A percentile compares a stretch with the other conserved stretches of the same genome.
phyloP scores from a whole-genome alignment of 2,888 invertebrate species.

The Parascotia fuliginaria region DNA sequence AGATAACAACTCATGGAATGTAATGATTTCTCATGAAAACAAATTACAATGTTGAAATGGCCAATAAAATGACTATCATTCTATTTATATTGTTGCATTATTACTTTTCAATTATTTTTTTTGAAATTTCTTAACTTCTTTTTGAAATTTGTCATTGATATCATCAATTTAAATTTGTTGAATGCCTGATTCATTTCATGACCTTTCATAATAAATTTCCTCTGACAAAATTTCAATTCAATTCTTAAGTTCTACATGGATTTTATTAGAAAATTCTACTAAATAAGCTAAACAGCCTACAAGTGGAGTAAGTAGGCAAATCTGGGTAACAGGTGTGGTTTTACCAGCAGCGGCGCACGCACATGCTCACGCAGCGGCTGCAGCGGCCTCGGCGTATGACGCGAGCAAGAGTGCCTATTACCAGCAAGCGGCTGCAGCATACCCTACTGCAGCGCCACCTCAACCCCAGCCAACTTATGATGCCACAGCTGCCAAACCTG shows the following conservation, averaged over 20 bases:
- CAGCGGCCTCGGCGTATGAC: conserved; percentile 89
- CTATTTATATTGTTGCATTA: not conserved
- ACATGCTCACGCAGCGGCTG: conserved; percentile 81
- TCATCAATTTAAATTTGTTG: too few species aligned
- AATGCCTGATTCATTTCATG: too few species aligned
- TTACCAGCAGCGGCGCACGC: conserved; percentile 73
- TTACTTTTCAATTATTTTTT: not conserved
- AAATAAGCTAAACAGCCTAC: not conserved
- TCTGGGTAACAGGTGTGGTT: conserved; percentile 31
- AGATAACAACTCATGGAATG: not conserved
- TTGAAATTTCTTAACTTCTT: too few species aligned
- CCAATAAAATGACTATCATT: not conserved
- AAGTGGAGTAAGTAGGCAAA: conserved; percentile 17
- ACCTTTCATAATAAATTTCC: too few species aligned
- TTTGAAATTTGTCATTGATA: too few species aligned
- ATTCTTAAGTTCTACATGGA: too few species aligned
- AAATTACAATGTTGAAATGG: not conserved
- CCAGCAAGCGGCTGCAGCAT: conserved; percentile 91
- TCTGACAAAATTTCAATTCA: too few species aligned
- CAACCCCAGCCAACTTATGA: conserved; percentile 87
- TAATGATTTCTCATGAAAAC: not conserved
- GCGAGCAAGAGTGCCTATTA: conserved; percentile 94
- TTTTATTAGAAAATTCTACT: not conserved
- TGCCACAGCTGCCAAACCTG: conserved; percentile 87
- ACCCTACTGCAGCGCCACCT: conserved; percentile 87